phyloP scores from a whole-genome alignment of 2,797 vertebrate species.

The Cercopithecus hamlyni region DNA sequence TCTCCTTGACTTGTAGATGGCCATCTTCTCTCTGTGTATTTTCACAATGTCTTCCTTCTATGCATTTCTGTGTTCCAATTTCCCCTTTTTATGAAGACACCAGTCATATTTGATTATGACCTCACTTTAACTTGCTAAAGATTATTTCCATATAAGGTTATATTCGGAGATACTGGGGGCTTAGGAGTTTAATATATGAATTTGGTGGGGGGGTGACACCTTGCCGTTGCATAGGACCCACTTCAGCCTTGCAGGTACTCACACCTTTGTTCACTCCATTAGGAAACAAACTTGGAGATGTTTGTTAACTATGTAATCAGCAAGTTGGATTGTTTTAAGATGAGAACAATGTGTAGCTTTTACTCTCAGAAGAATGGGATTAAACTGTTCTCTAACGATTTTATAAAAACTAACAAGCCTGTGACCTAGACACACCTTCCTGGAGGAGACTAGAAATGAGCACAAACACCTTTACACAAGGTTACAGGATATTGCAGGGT shows the following conservation, averaged over 20 bases:
- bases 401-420: background rate
- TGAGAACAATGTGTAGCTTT: background rate
- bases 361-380: background rate
- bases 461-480: background rate
- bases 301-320: background rate
- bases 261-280: background rate
- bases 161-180: background rate
- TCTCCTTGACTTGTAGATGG: background rate
- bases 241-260: background rate
- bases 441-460: conserved; percentile 31
- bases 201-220: background rate
- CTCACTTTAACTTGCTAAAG: background rate
- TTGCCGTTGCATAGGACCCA: background rate
- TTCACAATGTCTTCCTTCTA: background rate
- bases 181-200: background rate
- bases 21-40: background rate
- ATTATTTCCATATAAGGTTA: background rate
- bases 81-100: background rate
- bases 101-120: background rate
- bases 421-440: background rate
- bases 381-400: background rate
- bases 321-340: background rate
- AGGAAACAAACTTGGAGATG: background rate
- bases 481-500: conserved; percentile 40
- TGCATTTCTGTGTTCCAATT: background rate